Base-by-base conservation (phyloP, 2,797 vertebrate genomes). In the Lerista edwardsae region DNA sequence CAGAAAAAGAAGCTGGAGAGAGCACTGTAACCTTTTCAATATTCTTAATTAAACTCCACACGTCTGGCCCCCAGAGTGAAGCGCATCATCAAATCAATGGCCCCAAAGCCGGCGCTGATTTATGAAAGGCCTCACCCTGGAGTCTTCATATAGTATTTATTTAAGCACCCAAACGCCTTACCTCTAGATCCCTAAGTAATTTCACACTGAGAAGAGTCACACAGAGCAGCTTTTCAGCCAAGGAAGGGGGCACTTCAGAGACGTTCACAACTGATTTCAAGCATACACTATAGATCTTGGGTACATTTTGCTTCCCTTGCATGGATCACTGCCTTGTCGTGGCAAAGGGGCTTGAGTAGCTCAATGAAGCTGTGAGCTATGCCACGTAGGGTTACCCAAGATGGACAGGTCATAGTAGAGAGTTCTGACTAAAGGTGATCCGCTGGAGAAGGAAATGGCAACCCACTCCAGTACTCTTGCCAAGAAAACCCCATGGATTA, bases 151-250 rank as follows among this genome's bases (percentile, higher is more conserved):
- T 86, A 93, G 87, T 68, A 88, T 90, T 93, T 94, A 94, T 93
- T 94, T 93, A 93, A 94, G 90, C 81, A 91, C 82, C 93, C 91
- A 91, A 93, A 92, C 92, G 91, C 91, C 93, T 92, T 92, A 93
- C 91, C 94, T 94, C 93, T 92, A 95, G 94, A 94, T 94, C 88
- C 92, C 91, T 88, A 84, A 94, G 94, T 93, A 94, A 94, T 94
- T 94, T 91, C 94, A 94, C 87, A 90, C 90, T 87, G 90, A 89
- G 93, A 91, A 94, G 90, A 89, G 87, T 89, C 93, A 93, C 0
- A 76, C 93, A 91, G 94, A 86, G 93, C 82, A 91, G 90, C 90
- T 93, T 93, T 94, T 90, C 90, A 92, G 90, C 88, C 86, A 91
- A 90, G 55, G 64, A 88, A 88, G 67, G 92, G 89, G 90, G 80